Percentiles rank a stretch among this genome's conserved stretches.
These are phyloP conservation scores for Sarcophaga subvicina DNA, from an alignment of 2,888 invertebrate species.

Conservation along the genomic window DNA sequence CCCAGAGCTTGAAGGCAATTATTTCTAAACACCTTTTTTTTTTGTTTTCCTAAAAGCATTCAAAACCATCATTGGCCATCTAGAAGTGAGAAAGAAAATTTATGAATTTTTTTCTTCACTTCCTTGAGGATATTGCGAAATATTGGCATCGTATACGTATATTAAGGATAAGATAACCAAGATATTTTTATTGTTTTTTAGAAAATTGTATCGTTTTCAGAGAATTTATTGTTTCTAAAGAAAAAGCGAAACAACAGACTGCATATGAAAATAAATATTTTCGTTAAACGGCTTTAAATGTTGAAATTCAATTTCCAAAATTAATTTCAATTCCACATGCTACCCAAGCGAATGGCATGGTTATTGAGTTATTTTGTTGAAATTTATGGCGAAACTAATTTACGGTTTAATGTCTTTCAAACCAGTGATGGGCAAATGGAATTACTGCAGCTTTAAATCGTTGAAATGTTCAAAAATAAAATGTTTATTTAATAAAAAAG, in stretches of 20 bases:
- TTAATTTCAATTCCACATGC: neutral
- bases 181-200: neutral
- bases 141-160: neutral
- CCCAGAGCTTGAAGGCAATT: neutral
- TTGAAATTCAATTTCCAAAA: conserved; percentile 26
- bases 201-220: neutral
- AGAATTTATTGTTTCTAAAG: conserved; percentile 4
- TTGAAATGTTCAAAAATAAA: too few relatives aligned
- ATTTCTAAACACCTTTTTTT: conserved; percentile 5
- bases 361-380: neutral
- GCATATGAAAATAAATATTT: conserved; percentile 18
- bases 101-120: neutral
- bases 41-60: neutral
- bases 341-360: neutral
- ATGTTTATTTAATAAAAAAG: too few relatives aligned
- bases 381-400: conserved; percentile 6
- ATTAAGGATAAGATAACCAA: neutral
- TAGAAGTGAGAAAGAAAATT: neutral
- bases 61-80: too few relatives aligned
- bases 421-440: too few relatives aligned
- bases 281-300: neutral
- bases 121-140: neutral
- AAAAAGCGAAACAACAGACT: conserved; percentile 7
- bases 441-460: too few relatives aligned
- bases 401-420: neutral